Evolutionary conservation across 2,113 vertebrate genomes (phyloP).

Genomic region (Fulica atra): DNA sequence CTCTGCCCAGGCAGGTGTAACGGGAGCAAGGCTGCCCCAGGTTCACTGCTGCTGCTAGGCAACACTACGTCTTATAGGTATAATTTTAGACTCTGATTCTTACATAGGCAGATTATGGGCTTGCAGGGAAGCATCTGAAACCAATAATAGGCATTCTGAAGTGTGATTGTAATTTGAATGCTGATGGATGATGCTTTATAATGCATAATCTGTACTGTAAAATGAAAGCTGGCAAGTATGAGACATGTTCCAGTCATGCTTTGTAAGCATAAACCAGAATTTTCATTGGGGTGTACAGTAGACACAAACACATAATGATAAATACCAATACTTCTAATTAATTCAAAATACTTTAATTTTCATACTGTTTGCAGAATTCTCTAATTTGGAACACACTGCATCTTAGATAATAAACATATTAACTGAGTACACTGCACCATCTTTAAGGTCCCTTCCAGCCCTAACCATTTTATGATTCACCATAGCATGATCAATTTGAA

Average conservation of each 20-base stretch:
- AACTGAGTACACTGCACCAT: neutral
- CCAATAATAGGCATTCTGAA: neutral
- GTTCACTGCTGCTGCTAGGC: constrained; percentile 30
- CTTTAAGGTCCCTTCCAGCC: no score
- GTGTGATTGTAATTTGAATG: constrained; percentile 15
- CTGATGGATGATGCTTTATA: neutral
- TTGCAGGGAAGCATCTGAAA: neutral
- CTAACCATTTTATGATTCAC: no score
- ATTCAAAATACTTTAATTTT: neutral
- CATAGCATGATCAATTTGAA: neutral
- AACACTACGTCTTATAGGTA: neutral
- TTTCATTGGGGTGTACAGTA: neutral
- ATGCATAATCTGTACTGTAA: neutral
- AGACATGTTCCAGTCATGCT: neutral
- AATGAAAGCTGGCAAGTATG: neutral
- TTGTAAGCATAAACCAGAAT: neutral
- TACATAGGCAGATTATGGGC: neutral
- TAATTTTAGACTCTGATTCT: neutral
- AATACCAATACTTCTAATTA: neutral
- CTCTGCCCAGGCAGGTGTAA: neutral
- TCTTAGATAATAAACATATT: neutral
- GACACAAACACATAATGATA: neutral
- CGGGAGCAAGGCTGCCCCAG: neutral
- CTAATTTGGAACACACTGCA: neutral
- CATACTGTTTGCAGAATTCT: neutral